Conservation (phyloP, 2,888 invertebrate genomes). For the Xanthostigma xanthostigma region DNA sequence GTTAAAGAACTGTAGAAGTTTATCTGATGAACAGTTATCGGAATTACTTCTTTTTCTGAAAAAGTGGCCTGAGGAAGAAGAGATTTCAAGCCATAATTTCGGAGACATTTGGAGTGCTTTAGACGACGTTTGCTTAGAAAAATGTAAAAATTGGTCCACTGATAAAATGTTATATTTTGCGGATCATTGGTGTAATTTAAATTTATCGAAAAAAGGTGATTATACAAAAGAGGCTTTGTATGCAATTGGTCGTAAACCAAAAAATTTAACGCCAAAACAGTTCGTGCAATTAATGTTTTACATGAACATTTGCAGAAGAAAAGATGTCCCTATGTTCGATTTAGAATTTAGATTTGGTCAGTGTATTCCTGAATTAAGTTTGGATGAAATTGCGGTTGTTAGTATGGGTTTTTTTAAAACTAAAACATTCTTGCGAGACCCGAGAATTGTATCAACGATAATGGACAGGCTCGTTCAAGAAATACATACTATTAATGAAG, state of each 20-base stretch:
- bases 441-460: conserved; percentile 30
- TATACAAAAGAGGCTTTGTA: conserved; percentile 37
- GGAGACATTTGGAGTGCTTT: conserved; percentile 50
- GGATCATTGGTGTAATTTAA: conserved; percentile 48
- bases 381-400: conserved; percentile 54
- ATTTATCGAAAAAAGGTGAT: conserved; percentile 36
- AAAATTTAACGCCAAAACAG: conserved; percentile 41
- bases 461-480: conserved; percentile 32
- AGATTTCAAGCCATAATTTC: conserved; percentile 39
- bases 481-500: conserved; percentile 40
- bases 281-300: conserved; percentile 53
- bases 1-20: conserved; percentile 33
- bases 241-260: conserved; percentile 28
- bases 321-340: conserved; percentile 44
- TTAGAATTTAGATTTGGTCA: conserved; percentile 41
- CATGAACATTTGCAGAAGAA: conserved; percentile 40
- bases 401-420: conserved; percentile 69
- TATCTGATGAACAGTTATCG: conserved; percentile 41
- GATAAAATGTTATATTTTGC: conserved; percentile 40
- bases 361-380: conserved; percentile 36
- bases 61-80: conserved; percentile 35
- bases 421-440: conserved; percentile 41
- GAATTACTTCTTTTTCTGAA: conserved; percentile 34
- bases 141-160: conserved; percentile 33
- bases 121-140: conserved; percentile 44